Evolutionary conservation across 2,797 vertebrate species (phyloP).

Genomic region (Micromesistius poutassou): DNA sequence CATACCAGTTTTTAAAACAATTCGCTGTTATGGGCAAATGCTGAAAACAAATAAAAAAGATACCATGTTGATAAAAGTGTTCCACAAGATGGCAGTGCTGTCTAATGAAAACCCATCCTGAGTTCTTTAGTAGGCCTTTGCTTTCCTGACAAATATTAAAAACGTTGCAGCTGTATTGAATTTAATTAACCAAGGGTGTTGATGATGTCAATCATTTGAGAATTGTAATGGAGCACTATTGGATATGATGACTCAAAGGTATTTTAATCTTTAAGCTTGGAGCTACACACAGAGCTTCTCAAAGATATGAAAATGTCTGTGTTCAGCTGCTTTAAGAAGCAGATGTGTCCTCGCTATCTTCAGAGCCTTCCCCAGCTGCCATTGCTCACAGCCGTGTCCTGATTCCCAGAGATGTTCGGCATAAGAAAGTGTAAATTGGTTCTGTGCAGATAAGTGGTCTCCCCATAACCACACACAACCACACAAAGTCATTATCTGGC

Average conservation of each 20-base stretch:
- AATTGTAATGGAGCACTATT: neutral
- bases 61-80: neutral
- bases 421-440: neutral
- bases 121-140: neutral
- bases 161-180: neutral
- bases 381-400: neutral
- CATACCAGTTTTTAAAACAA: too few relatives aligned
- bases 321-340: neutral
- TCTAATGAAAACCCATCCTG: neutral
- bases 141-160: neutral
- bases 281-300: neutral
- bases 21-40: neutral
- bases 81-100: conserved; percentile 1
- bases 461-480: neutral
- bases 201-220: neutral
- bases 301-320: neutral
- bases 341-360: neutral
- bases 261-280: neutral
- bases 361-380: neutral
- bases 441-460: neutral
- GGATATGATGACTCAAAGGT: neutral
- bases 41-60: neutral
- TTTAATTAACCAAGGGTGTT: neutral
- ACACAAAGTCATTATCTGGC: neutral
- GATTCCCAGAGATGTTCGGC: neutral